phyloP scores from a whole-genome alignment of 2,113 vertebrate species.

The Cavia aperea region DNA sequence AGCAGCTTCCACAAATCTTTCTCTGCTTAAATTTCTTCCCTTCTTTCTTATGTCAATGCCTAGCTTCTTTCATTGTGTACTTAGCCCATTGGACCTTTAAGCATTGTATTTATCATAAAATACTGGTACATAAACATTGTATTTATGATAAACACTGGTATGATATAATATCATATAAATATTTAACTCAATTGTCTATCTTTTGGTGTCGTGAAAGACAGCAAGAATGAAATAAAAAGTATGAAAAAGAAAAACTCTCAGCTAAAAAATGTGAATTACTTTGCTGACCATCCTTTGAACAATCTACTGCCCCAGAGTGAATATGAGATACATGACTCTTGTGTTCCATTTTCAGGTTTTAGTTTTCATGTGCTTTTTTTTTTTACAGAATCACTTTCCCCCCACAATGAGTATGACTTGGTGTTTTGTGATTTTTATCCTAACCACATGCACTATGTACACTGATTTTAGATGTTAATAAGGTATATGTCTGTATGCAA shows the following conservation, averaged over 20 bases:
- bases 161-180: background rate
- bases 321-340: background rate
- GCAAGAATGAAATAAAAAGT: background rate
- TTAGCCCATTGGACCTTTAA: background rate
- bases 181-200: background rate
- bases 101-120: background rate
- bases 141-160: background rate
- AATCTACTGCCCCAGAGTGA: background rate
- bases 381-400: background rate
- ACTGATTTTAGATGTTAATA: background rate
- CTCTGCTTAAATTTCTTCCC: background rate
- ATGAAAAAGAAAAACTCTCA: background rate
- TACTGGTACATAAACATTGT: background rate
- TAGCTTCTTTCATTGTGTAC: slow-evolving; percentile 2
- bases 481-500: background rate
- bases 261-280: background rate
- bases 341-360: background rate
- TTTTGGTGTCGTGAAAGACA: background rate
- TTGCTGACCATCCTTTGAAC: background rate
- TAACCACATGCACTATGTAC: background rate
- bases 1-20: slow-evolving; percentile 25
- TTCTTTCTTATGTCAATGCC: background rate
- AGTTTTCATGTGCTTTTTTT: background rate
- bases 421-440: background rate
- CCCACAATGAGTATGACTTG: background rate